Base-by-base conservation (phyloP, 1,140 invertebrate genomes). In the Bilobella aurantiaca region DNA sequence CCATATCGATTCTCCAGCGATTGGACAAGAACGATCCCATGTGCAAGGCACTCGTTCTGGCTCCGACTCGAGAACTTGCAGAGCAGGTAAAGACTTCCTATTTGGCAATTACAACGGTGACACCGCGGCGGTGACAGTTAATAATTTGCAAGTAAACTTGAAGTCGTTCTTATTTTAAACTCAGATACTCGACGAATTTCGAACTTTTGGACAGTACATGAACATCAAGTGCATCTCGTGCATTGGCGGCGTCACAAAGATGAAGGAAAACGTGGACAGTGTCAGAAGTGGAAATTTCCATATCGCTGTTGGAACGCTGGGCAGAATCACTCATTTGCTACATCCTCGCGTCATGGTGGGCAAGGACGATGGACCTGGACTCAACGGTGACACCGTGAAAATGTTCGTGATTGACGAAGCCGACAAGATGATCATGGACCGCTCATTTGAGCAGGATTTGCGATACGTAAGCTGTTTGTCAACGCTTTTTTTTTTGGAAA, bases 61-160 rank as follows among this genome's bases (percentile, higher is more conserved):
- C 93, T 34, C 95, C 95, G 1, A 98, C 95, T 0, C 79, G 95
- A 75, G 95, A 98, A 78, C 79, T 98, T 65, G 95, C 94, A 1
- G 92, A 96, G 75, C 95, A 98, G 79, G 96, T 97, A 66, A 29
- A n/a, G n/a, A n/a, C n/a, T n/a, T n/a, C n/a, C n/a, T n/a, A n/a
- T n/a, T n/a, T n/a, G n/a, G n/a, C n/a, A n/a, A n/a, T n/a, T n/a
- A n/a, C n/a, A n/a, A n/a, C n/a, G n/a, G n/a, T n/a, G n/a, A n/a
- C n/a, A n/a, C n/a, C n/a, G n/a, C n/a, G n/a, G n/a, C n/a, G n/a
- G n/a, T 30, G 47, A 1, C 29, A 31, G 21, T 53, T 62, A 8
- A 28, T 46, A n/a, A n/a, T 63, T 37, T 5, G 1, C 29, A 27
- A 59, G 8, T 25, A 59, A 25, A 14, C 16, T 59, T 32, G 31